These are phyloP conservation scores for Fragum fragum DNA, from an alignment of 2,888 invertebrate genomes.

Conservation along the genomic window DNA sequence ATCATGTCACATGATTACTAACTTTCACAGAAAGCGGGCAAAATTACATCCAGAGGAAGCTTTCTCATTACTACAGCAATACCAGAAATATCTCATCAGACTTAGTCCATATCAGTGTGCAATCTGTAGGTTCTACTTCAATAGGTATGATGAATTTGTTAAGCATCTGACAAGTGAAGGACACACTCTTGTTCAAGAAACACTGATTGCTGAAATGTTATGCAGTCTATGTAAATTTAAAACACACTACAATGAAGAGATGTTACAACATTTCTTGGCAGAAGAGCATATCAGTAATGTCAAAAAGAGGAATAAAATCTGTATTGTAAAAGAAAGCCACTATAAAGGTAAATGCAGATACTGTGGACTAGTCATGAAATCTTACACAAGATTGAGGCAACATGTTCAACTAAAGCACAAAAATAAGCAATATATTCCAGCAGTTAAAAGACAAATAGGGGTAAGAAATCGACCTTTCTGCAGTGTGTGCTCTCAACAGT, in stretches of 20 bases:
- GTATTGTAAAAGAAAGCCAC: constrained; percentile 81
- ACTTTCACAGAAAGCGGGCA: constrained; percentile 93
- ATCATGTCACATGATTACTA: constrained; percentile 90
- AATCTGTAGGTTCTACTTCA: constrained; percentile 94
- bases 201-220: constrained; percentile 80
- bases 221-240: constrained; percentile 82
- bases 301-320: constrained; percentile 69
- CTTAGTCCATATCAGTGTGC: constrained; percentile 95
- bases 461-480: constrained; percentile 69
- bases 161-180: constrained; percentile 75
- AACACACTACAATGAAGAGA: constrained; percentile 71
- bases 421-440: constrained; percentile 63
- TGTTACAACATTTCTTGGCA: constrained; percentile 77
- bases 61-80: constrained; percentile 90
- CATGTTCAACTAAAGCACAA: constrained; percentile 77
- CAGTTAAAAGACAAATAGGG: constrained; percentile 59
- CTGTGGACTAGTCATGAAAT: constrained; percentile 79
- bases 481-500: constrained; percentile 64
- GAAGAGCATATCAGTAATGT: constrained; percentile 71
- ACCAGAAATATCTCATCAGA: constrained; percentile 92
- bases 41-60: constrained; percentile 87
- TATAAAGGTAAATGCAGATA: constrained; percentile 79
- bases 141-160: constrained; percentile 90
- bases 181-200: constrained; percentile 75
- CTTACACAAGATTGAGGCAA: constrained; percentile 74